Percentiles rank a stretch among this genome's conserved stretches.
Conservation (phyloP, 2,113 vertebrate species). For the Neodon shergylaensis region DNA sequence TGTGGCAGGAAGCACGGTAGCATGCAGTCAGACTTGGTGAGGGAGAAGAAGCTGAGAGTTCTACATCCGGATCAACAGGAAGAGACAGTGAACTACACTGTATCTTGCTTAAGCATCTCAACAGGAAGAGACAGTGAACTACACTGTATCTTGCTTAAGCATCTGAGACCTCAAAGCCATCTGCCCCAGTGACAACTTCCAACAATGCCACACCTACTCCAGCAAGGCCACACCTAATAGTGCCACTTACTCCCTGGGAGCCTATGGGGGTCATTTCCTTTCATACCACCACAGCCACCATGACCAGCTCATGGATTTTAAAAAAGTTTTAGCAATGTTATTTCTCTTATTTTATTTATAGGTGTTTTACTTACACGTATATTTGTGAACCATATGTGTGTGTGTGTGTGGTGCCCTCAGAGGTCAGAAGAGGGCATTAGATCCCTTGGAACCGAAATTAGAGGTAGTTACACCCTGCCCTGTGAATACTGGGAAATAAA, state of each 20-base stretch:
- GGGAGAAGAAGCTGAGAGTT: neutral
- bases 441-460: neutral
- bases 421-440: neutral
- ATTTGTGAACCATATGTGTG: neutral
- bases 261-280: neutral
- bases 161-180: neutral
- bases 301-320: neutral
- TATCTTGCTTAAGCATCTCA: neutral
- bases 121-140: neutral
- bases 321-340: neutral
- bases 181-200: neutral
- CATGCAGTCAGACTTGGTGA: neutral
- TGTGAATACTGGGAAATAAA: neutral
- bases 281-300: neutral
- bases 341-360: neutral
- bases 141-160: neutral
- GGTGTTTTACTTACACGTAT: neutral
- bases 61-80: neutral
- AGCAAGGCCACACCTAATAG: neutral
- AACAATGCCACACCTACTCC: neutral
- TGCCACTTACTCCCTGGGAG: neutral
- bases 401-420: neutral
- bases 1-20: neutral
- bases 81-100: neutral
- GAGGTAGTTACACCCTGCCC: neutral